A percentile compares a stretch with the other conserved stretches of the same genome.
phyloP scores from a whole-genome alignment of 2,113 vertebrate genomes.

The Sander vitreus region DNA sequence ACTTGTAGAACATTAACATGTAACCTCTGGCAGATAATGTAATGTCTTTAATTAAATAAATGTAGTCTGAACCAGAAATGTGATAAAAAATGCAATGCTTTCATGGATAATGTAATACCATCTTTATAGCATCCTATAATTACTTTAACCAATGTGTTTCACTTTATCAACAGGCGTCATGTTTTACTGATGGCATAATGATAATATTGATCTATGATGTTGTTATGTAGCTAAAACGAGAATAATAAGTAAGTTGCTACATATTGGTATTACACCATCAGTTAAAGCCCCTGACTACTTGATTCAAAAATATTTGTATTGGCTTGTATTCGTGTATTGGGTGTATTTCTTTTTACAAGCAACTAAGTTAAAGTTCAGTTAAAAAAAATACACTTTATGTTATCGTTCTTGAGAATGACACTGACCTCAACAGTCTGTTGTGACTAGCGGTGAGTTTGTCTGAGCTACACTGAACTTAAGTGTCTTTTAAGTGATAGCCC shows the following conservation, averaged over 20 bases:
- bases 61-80: conserved; percentile 27
- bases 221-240: background rate
- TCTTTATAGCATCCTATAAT: conserved; percentile 29
- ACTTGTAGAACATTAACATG: conserved; percentile 29
- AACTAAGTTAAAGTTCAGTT: background rate
- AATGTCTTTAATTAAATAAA: conserved; percentile 15
- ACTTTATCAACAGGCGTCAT: background rate
- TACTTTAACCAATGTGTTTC: conserved; percentile 12
- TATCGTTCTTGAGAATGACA: background rate
- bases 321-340: too few relatives aligned
- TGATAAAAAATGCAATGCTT: conserved; percentile 46
- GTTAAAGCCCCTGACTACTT: background rate
- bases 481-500: conserved; percentile 1
- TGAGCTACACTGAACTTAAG: background rate
- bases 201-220: background rate
- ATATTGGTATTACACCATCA: background rate
- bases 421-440: background rate
- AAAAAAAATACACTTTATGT: background rate
- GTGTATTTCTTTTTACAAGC: too few relatives aligned
- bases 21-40: conserved; percentile 38
- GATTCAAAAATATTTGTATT: background rate
- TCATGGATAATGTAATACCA: conserved; percentile 40
- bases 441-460: background rate
- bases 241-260: background rate
- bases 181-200: background rate